phyloP scores from a whole-genome alignment of 2,113 vertebrate species.

The Clarias batrachus region DNA sequence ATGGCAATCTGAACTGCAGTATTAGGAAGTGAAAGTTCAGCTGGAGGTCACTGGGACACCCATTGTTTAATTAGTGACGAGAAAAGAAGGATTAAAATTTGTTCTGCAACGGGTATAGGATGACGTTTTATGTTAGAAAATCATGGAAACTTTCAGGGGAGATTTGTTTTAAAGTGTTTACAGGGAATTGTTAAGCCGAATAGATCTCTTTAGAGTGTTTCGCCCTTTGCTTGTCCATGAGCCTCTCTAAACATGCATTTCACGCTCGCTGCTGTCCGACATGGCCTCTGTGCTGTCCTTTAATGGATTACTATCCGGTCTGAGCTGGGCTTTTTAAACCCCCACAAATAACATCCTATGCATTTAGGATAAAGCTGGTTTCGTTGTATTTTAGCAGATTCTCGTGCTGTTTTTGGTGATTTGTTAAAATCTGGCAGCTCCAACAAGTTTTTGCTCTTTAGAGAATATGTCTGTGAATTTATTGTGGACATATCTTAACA shows the following conservation, averaged over 20 bases:
- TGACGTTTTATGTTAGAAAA: neutral
- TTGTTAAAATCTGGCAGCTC: neutral
- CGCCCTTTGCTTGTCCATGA: slow-evolving; percentile 2
- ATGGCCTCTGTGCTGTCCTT: slow-evolving; percentile 49
- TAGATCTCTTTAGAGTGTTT: neutral
- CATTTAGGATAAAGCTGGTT: slow-evolving; percentile 25
- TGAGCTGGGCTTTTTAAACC: slow-evolving; percentile 48
- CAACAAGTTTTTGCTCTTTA: neutral
- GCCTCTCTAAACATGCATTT: slow-evolving; percentile 37
- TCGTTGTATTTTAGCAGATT: neutral
- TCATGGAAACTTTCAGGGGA: neutral
- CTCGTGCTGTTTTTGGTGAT: neutral
- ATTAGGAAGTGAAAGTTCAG: neutral
- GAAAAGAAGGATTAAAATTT: neutral
- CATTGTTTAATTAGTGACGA: neutral
- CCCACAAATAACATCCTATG: slow-evolving; percentile 56
- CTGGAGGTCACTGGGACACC: neutral
- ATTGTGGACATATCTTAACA: neutral
- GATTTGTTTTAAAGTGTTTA: neutral
- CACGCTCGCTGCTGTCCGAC: slow-evolving; percentile 51
- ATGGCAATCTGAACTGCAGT: neutral
- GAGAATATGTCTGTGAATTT: neutral
- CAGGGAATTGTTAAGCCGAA: neutral
- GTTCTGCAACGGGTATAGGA: neutral
- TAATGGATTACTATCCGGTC: slow-evolving; percentile 60